phyloP scores from a whole-genome alignment of 2,888 invertebrate species.

The Thelaira solivaga region DNA sequence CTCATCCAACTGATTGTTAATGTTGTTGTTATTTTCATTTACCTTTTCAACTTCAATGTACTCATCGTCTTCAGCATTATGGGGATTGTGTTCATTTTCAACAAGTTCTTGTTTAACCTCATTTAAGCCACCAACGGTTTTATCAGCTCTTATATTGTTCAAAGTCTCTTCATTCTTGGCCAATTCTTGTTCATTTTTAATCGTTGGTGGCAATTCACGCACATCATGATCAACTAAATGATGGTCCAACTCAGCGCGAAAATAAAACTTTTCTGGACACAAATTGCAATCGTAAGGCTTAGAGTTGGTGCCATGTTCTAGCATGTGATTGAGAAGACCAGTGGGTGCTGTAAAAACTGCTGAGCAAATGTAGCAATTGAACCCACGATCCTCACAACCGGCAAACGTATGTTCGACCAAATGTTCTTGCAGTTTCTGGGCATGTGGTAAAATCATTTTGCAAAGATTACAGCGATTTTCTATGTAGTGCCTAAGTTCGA shows the following conservation, averaged over 20 bases:
- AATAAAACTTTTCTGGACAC: slow-evolving; percentile 92
- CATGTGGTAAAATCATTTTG: slow-evolving; percentile 85
- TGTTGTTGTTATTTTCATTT: slow-evolving; percentile 64
- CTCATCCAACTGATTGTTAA: neutral
- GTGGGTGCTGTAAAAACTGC: slow-evolving; percentile 90
- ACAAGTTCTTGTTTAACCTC: slow-evolving; percentile 64
- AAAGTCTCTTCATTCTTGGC: slow-evolving; percentile 47
- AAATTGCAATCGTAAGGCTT: slow-evolving; percentile 91
- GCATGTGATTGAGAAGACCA: slow-evolving; percentile 89
- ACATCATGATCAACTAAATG: slow-evolving; percentile 83
- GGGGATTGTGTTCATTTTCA: slow-evolving; percentile 44
- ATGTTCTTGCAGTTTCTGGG: slow-evolving; percentile 90
- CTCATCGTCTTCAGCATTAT: slow-evolving; percentile 74
- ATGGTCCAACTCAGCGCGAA: slow-evolving; percentile 93
- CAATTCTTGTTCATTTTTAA: slow-evolving; percentile 35
- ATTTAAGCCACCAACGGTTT: slow-evolving; percentile 9
- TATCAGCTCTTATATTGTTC: slow-evolving; percentile 6
- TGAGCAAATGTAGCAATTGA: slow-evolving; percentile 92
- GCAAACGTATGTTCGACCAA: slow-evolving; percentile 95
- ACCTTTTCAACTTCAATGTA: slow-evolving; percentile 77
- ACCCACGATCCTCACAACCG: slow-evolving; percentile 85
- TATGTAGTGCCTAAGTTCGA: slow-evolving; percentile 67
- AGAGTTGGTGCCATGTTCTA: slow-evolving; percentile 89
- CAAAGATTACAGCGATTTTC: slow-evolving; percentile 85
- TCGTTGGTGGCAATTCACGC: slow-evolving; percentile 45